phyloP scores from a whole-genome alignment of 1,140 invertebrate species.

The Drosophila persimilis region DNA sequence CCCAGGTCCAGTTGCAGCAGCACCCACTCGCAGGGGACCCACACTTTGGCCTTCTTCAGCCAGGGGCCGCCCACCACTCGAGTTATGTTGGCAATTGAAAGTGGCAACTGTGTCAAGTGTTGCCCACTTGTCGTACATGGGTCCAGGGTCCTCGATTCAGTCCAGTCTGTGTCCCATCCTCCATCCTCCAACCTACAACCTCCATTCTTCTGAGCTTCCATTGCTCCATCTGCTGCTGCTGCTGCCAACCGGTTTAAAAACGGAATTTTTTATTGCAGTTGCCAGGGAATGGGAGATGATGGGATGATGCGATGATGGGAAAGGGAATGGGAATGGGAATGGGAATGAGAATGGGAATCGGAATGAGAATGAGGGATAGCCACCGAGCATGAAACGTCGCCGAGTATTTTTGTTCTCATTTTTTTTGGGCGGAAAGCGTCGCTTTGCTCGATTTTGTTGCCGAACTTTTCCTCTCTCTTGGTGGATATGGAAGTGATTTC shows the following conservation, averaged over 20 bases:
- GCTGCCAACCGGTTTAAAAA: slow-evolving; percentile 67
- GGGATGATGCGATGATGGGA: background rate
- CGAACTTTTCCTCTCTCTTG: slow-evolving; percentile 62
- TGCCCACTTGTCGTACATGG: slow-evolving; percentile 82
- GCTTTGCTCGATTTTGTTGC: slow-evolving; percentile 66
- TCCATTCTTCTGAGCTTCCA: background rate
- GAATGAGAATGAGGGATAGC: too few relatives aligned
- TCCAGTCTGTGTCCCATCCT: slow-evolving; percentile 8
- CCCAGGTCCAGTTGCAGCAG: background rate
- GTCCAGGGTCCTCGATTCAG: slow-evolving; percentile 42
- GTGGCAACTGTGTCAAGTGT: slow-evolving; percentile 83
- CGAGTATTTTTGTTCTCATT: background rate
- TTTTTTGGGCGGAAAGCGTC: slow-evolving; percentile 32
- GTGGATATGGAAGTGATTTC: slow-evolving; percentile 82
- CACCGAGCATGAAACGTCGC: background rate
- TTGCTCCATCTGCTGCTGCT: background rate
- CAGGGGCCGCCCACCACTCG: slow-evolving; percentile 54
- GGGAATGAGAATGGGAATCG: slow-evolving; percentile 8
- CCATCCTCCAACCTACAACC: slow-evolving; percentile 3
- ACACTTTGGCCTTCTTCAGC: slow-evolving; percentile 44
- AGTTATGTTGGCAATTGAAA: slow-evolving; percentile 83
- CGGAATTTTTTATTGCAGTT: slow-evolving; percentile 76
- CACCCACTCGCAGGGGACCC: background rate
- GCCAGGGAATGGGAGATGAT: background rate
- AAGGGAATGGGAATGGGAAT: background rate